phyloP scores from a whole-genome alignment of 2,113 vertebrate genomes.

The Syngnathus floridae region DNA sequence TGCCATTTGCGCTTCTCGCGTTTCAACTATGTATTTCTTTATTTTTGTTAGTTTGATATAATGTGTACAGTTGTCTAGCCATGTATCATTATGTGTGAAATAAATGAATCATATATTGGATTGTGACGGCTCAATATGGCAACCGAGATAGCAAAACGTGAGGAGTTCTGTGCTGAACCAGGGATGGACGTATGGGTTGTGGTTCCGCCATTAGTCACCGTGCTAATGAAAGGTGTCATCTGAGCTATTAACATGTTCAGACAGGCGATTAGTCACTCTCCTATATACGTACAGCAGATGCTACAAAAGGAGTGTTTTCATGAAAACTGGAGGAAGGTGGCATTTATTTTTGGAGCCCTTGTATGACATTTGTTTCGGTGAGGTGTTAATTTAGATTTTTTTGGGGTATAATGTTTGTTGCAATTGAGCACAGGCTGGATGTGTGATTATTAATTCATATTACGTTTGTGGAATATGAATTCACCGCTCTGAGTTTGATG shows the following conservation, averaged over 20 bases:
- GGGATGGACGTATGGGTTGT: slow-evolving; percentile 55
- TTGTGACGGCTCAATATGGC: slow-evolving; percentile 59
- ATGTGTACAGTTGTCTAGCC: slow-evolving; percentile 74
- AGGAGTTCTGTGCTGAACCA: slow-evolving; percentile 39
- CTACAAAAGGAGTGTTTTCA: slow-evolving; percentile 38
- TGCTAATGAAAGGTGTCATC: slow-evolving; percentile 51
- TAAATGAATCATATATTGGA: slow-evolving; percentile 72
- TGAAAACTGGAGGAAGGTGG: slow-evolving; percentile 6
- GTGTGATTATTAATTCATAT: neutral
- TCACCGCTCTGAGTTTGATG: too few species aligned
- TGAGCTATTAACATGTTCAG: slow-evolving; percentile 40
- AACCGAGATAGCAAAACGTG: slow-evolving; percentile 33
- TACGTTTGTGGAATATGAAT: too few species aligned
- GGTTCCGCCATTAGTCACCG: slow-evolving; percentile 55
- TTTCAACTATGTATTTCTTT: slow-evolving; percentile 70
- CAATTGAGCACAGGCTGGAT: slow-evolving; percentile 64
- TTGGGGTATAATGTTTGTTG: slow-evolving; percentile 61
- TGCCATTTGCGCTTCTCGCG: slow-evolving; percentile 70
- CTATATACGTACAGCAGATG: slow-evolving; percentile 25
- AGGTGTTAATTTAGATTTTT: neutral
- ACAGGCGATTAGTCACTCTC: slow-evolving; percentile 46
- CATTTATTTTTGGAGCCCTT: neutral
- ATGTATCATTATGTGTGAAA: slow-evolving; percentile 74
- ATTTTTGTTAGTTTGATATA: slow-evolving; percentile 75
- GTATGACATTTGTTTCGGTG: neutral